Percentiles rank a stretch among this genome's conserved stretches.
Conservation (phyloP, 2,797 vertebrate species). For the Hirundo rustica region DNA sequence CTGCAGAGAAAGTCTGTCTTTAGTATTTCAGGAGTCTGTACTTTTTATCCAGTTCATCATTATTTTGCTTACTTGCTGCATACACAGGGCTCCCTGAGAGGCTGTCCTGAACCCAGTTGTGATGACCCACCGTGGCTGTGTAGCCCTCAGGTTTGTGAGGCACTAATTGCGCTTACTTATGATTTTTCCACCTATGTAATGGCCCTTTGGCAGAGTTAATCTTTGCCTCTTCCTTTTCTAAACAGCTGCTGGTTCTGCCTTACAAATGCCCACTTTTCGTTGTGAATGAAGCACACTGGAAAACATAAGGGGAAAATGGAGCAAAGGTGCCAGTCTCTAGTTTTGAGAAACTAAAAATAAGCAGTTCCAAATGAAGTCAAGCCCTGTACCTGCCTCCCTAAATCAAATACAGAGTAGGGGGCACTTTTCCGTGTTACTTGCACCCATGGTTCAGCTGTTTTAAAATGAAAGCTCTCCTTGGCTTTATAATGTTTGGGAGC, state of each 20-base stretch:
- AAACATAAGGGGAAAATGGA: background rate
- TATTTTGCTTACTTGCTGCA: background rate
- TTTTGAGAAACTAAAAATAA: background rate
- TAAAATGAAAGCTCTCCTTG: background rate
- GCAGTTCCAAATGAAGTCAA: background rate
- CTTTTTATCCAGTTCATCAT: background rate
- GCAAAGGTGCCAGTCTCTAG: rapidly evolving
- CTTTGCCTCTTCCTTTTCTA: background rate
- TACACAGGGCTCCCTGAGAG: background rate
- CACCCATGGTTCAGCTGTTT: background rate
- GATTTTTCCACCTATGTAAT: background rate
- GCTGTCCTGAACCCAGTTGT: background rate
- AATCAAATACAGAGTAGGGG: background rate
- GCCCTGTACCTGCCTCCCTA: background rate
- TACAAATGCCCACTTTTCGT: background rate
- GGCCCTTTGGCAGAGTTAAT: background rate
- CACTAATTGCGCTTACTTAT: background rate
- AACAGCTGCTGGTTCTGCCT: background rate
- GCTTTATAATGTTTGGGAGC: background rate
- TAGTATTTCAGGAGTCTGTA: background rate
- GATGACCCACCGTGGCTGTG: background rate
- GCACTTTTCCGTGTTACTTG: background rate
- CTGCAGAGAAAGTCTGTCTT: background rate
- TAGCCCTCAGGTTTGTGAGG: background rate
- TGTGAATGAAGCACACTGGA: background rate